phyloP scores from a whole-genome alignment of 2,113 vertebrate genomes.

The Piprites chloris region DNA sequence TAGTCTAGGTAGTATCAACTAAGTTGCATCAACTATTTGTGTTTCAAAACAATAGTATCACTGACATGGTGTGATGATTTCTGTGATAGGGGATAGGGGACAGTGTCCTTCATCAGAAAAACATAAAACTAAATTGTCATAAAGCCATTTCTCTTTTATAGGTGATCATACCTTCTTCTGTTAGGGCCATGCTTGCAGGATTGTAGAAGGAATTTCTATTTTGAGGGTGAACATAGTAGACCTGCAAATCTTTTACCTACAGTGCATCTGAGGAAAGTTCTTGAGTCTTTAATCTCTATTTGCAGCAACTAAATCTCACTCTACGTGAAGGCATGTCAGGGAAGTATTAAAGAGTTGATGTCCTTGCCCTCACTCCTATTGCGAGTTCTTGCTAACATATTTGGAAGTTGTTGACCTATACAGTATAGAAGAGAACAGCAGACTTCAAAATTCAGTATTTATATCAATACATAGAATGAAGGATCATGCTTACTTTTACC shows the following conservation, averaged over 20 bases:
- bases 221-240: neutral
- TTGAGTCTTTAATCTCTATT: neutral
- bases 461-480: neutral
- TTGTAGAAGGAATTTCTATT: neutral
- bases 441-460: neutral
- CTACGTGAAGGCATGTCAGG: neutral
- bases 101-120: neutral
- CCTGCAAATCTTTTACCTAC: neutral
- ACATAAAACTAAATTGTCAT: neutral
- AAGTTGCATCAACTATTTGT: rapidly evolving
- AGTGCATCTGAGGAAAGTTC: neutral
- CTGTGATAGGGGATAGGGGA: neutral
- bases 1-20: neutral
- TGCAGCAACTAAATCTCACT: neutral
- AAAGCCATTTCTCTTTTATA: neutral
- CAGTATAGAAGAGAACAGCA: neutral
- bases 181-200: neutral
- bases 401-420: neutral
- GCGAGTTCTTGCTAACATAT: neutral
- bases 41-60: neutral
- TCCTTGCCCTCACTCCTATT: neutral
- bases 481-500: neutral
- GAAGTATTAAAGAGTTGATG: neutral
- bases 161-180: neutral
- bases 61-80: rapidly evolving